A percentile compares a stretch with the other conserved stretches of the same genome.
phyloP scores from a whole-genome alignment of 2,797 vertebrate genomes.

The Chaenodraco wilsoni region DNA sequence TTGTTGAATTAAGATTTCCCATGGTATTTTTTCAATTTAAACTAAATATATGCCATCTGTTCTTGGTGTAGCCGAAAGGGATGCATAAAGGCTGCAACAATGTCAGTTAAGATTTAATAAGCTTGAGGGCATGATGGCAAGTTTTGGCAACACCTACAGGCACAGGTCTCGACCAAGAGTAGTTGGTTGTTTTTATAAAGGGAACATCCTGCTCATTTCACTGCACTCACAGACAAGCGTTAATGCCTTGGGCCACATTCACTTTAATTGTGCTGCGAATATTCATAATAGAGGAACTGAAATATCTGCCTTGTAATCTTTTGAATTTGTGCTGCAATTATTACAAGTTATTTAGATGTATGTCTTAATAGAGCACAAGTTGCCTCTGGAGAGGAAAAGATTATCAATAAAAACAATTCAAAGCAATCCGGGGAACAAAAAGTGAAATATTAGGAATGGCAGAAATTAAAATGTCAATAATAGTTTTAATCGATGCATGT shows the following conservation, averaged over 20 bases:
- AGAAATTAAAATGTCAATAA: constrained; percentile 85
- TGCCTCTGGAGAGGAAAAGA: neutral
- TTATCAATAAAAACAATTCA: neutral
- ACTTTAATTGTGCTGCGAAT: neutral
- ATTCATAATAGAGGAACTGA: constrained; percentile 1
- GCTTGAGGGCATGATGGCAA: neutral
- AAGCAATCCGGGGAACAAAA: constrained; percentile 30
- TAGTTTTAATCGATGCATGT: constrained; percentile 94
- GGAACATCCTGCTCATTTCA: neutral
- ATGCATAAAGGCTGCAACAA: neutral
- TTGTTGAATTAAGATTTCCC: neutral
- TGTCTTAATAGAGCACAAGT: neutral
- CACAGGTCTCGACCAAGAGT: too few species aligned
- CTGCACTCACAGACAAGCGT: neutral
- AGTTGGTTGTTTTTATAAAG: too few species aligned
- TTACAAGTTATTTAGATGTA: neutral
- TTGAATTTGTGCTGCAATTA: neutral
- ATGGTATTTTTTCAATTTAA: neutral
- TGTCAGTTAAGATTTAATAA: neutral
- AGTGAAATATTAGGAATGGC: constrained; percentile 48
- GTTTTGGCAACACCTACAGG: neutral
- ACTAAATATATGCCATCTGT: neutral
- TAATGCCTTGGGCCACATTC: neutral
- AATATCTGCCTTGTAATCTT: neutral
- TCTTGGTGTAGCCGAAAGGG: neutral